Evolutionary conservation across 2,888 invertebrate species (phyloP).

Genomic region (Lissonota sp.): DNA sequence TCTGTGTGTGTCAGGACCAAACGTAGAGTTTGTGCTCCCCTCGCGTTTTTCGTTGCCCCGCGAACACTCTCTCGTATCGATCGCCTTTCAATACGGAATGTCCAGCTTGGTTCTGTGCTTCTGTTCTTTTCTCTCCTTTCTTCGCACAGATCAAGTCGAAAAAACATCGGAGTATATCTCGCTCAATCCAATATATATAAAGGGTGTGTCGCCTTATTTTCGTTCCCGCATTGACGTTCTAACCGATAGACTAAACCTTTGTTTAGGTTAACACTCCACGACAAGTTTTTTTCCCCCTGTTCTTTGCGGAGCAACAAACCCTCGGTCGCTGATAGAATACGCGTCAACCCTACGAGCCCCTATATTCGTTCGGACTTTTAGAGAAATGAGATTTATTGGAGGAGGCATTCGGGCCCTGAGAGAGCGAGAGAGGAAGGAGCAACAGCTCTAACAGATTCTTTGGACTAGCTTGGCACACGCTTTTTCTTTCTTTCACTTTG

Average conservation of each 20-base stretch:
- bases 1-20: slow-evolving; percentile 20
- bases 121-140: slow-evolving; percentile 17
- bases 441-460: slow-evolving; percentile 44
- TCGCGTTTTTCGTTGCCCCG: slow-evolving; percentile 55
- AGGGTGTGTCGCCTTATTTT: slow-evolving; percentile 49
- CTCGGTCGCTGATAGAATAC: slow-evolving; percentile 34
- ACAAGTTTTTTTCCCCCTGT: neutral
- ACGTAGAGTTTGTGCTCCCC: slow-evolving; percentile 17
- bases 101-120: slow-evolving; percentile 56
- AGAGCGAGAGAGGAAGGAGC: neutral
- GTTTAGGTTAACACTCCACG: slow-evolving; percentile 57
- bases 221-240: slow-evolving; percentile 18
- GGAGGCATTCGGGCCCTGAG: slow-evolving; percentile 11
- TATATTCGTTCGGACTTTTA: slow-evolving; percentile 8
- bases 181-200: neutral
- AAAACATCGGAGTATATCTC: neutral
- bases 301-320: slow-evolving; percentile 4
- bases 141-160: neutral
- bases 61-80: slow-evolving; percentile 60
- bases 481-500: slow-evolving; percentile 49
- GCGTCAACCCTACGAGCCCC: slow-evolving; percentile 1
- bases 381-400: slow-evolving; percentile 61
- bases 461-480: slow-evolving; percentile 57
- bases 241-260: slow-evolving; percentile 28
- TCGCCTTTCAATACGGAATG: slow-evolving; percentile 55